These are phyloP conservation scores for Megaceryle torquata DNA, from an alignment of 2,113 vertebrate genomes.

Conservation along the genomic window DNA sequence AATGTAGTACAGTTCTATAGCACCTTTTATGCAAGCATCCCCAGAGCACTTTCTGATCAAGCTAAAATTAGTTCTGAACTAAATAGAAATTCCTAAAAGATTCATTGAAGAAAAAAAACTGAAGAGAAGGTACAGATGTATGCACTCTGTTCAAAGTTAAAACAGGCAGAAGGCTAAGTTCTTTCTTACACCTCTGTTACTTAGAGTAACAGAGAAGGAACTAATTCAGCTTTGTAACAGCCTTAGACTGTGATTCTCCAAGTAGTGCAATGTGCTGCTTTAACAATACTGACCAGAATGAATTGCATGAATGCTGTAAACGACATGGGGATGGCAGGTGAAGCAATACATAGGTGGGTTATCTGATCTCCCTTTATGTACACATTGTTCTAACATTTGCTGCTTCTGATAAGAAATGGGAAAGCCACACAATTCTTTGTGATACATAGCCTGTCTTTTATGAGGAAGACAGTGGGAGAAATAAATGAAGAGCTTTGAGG, in stretches of 20 bases:
- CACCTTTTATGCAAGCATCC: background rate
- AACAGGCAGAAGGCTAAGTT: background rate
- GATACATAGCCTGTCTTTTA: background rate
- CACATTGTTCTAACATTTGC: background rate
- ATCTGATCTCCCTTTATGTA: background rate
- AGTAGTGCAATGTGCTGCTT: background rate
- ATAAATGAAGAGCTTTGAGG: background rate
- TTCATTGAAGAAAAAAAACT: background rate
- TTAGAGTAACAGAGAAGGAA: background rate
- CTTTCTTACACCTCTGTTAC: background rate
- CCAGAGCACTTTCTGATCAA: conserved; percentile 6
- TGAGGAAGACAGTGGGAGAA: background rate
- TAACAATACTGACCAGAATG: background rate
- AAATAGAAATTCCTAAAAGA: background rate
- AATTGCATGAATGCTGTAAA: background rate
- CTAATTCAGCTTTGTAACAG: background rate
- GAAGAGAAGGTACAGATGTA: background rate
- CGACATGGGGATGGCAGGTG: background rate
- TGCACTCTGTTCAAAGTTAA: background rate
- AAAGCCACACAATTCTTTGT: background rate
- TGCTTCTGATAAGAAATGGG: background rate
- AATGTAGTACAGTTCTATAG: background rate
- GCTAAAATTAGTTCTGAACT: conserved; percentile 5
- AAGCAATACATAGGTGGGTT: background rate
- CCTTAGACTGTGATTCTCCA: background rate